Base-by-base conservation (phyloP, 2,113 vertebrate genomes). In the Crotophaga sulcirostris region DNA sequence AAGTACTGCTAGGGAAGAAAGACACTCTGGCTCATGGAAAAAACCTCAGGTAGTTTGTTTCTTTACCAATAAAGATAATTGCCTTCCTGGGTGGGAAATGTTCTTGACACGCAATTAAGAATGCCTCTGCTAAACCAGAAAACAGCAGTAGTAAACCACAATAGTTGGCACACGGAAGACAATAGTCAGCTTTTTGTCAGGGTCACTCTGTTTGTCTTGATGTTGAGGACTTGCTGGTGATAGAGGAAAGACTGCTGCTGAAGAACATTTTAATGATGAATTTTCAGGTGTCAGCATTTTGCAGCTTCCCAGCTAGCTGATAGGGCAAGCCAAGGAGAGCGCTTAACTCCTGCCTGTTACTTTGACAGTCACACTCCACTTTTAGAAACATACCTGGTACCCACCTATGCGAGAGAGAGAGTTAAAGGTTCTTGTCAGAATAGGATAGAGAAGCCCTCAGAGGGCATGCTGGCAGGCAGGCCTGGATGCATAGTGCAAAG, bases 121-220 rank as follows among this genome's bases (percentile, higher is more conserved):
- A 70, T 40, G 69, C 28, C 52, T 92, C 63, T 79, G 56, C 87
- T 74, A 81, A 68, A 58, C 51, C 26, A 90, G 72, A 94, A 93
- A 94, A 26, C 55, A 85, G 49, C 18, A 8, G 75, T 62, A 90
- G 72, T 73, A 93, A 95, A 96, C 70, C 63, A 56, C 67, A 64
- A 80, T 40, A 93, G 64, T 90, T 95, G 85, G 92, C 90, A 93
- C 72, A 70, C 34, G 38, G 28, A 93, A 77, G 9, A 16, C 45
- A 68, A n/a, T n/a, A 96, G 83, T 94, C 93, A 96, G 83, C 85
- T 96, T 8, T 94, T 93, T 92, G 47, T 92, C 88, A 93, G 90
- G 88, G 94, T 96, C 88, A 96, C 81, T 73, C 72, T 85, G 31
- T 44, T 89, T 87, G 63, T 77, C 88, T 81, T 74, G 59, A 33